Conservation (phyloP, 2,797 vertebrate genomes). For the Fringilla coelebs region DNA sequence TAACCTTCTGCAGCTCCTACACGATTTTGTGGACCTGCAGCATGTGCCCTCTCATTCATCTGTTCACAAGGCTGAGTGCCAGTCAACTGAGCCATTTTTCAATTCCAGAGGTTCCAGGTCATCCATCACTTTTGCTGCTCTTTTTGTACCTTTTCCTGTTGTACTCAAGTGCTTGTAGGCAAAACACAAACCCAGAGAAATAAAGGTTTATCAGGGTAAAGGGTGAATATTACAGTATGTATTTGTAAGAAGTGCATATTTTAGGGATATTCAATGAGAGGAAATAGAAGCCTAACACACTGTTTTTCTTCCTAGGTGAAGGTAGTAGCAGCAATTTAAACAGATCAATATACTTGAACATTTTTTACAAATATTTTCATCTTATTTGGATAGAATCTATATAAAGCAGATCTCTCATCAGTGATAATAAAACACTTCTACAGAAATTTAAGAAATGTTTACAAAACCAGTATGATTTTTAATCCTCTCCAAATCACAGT, state of each 20-base stretch:
- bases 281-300: background rate
- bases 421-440: background rate
- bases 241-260: background rate
- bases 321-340: background rate
- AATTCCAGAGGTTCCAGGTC: background rate
- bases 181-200: background rate
- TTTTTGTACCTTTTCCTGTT: background rate
- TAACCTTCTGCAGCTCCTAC: background rate
- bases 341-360: background rate
- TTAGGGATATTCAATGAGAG: background rate
- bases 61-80: background rate
- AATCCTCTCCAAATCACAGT: background rate
- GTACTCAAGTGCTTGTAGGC: background rate
- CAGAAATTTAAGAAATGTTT: background rate
- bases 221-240: background rate
- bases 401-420: background rate
- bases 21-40: background rate
- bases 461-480: background rate
- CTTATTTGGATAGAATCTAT: background rate
- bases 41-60: background rate
- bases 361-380: background rate
- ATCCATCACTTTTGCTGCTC: background rate
- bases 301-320: background rate
- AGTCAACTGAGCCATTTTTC: background rate
- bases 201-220: background rate